These are phyloP conservation scores for Rattus norvegicus DNA, from an alignment of 2,113 vertebrate species.

Conservation along the genomic window DNA sequence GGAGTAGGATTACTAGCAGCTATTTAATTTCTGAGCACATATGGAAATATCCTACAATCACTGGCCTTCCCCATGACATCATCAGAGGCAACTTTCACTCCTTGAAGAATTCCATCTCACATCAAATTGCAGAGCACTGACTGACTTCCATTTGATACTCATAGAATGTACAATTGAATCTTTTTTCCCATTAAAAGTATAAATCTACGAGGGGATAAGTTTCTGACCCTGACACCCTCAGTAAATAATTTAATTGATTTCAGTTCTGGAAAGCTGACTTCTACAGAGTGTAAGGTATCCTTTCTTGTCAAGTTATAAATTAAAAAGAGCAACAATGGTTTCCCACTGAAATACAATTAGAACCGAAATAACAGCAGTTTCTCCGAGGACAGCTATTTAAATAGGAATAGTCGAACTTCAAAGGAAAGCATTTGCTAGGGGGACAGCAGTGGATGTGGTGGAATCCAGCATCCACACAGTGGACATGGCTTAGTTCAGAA, in stretches of 20 bases:
- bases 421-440: conserved; percentile 48
- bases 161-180: conserved; percentile 42
- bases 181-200: conserved; percentile 58
- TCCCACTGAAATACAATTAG: conserved; percentile 67
- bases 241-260: conserved; percentile 80
- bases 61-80: background rate
- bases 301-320: conserved; percentile 67
- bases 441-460: conserved; percentile 28
- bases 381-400: conserved; percentile 78
- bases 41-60: background rate
- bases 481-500: too few species aligned
- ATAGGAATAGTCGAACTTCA: conserved; percentile 66
- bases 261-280: conserved; percentile 75
- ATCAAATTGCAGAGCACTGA: conserved; percentile 30
- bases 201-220: conserved; percentile 55
- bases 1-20: conserved; percentile 12
- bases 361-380: conserved; percentile 56
- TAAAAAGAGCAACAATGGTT: conserved; percentile 61
- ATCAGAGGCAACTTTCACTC: conserved; percentile 39
- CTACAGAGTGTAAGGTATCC: conserved; percentile 66
- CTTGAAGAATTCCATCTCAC: conserved; percentile 55
- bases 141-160: conserved; percentile 23
- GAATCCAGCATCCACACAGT: background rate
- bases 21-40: conserved; percentile 57
- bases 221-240: conserved; percentile 60